These are phyloP conservation scores for Anniella stebbinsi DNA, from an alignment of 2,797 vertebrate species.

Conservation along the genomic window DNA sequence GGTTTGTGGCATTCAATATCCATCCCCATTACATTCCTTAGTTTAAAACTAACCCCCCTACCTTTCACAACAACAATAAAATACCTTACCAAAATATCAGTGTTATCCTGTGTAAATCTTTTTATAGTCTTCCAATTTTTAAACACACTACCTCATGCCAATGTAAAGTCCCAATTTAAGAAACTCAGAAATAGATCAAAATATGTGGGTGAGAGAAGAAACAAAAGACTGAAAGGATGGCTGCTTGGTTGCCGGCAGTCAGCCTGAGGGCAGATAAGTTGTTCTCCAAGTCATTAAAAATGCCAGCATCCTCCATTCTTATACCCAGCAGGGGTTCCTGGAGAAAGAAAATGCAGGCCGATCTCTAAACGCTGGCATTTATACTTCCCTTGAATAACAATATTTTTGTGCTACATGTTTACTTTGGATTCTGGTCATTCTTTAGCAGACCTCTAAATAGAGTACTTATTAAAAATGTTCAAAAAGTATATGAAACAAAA, in stretches of 20 bases:
- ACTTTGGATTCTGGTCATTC: constrained; percentile 21
- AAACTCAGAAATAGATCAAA: constrained; percentile 12
- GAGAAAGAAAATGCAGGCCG: constrained; percentile 7
- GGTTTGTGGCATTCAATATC: not conserved
- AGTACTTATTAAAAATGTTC: constrained; percentile 6
- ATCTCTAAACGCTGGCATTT: not conserved
- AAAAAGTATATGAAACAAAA: constrained; percentile 16
- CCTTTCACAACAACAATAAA: not conserved
- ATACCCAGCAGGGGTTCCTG: constrained; percentile 3
- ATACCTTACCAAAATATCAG: not conserved
- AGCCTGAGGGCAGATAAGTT: constrained; percentile 17
- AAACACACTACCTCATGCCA: not conserved
- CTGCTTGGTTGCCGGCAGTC: constrained; percentile 34
- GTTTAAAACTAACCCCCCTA: not conserved
- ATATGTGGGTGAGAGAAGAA: constrained; percentile 34
- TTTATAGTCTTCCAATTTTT: not conserved
- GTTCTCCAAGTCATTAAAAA: constrained; percentile 50
- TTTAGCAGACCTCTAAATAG: not conserved
- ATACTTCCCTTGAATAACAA: constrained; percentile 20
- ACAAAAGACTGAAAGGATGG: constrained; percentile 41
- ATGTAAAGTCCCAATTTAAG: constrained; percentile 2
- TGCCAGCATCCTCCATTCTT: constrained; percentile 27
- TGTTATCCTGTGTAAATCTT: not conserved
- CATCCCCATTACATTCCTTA: not conserved
- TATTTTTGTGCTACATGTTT: constrained; percentile 26